A percentile compares a stretch with the other conserved stretches of the same genome.
Evolutionary conservation across 2,888 invertebrate species (phyloP).

Genomic region (Pseudeuparius sepicola): DNA sequence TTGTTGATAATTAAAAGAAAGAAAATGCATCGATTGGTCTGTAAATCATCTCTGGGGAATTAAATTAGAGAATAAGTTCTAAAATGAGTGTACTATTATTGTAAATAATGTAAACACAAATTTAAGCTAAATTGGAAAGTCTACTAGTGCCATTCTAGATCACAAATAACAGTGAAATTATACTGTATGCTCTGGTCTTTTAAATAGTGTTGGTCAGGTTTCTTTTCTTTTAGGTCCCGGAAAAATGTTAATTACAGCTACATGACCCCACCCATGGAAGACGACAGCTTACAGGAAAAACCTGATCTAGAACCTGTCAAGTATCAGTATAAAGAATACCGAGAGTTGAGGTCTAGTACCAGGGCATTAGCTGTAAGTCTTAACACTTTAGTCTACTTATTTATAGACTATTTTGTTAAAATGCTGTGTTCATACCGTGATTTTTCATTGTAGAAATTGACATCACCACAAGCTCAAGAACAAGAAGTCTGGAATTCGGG

Average conservation of each 20-base stretch:
- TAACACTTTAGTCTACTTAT: constrained; percentile 6
- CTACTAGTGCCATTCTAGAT: too few relatives aligned
- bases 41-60: too few relatives aligned
- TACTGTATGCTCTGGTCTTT: too few relatives aligned
- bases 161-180: too few relatives aligned
- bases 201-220: too few relatives aligned
- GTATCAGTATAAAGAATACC: constrained; percentile 26
- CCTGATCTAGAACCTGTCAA: constrained; percentile 26
- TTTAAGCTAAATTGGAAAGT: too few relatives aligned
- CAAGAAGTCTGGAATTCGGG: constrained; percentile 35
- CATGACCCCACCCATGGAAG: constrained; percentile 36
- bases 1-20: too few relatives aligned
- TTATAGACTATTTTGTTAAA: neutral
- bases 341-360: constrained; percentile 33
- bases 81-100: too few relatives aligned
- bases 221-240: too few relatives aligned
- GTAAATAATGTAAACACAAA: too few relatives aligned
- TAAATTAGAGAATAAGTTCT: too few relatives aligned
- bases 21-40: too few relatives aligned
- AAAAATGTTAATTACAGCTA: constrained; percentile 37
- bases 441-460: constrained; percentile 26
- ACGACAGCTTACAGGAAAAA: constrained; percentile 33
- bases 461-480: constrained; percentile 19
- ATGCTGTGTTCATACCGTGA: neutral
- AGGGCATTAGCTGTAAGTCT: constrained; percentile 31